A percentile compares a stretch with the other conserved stretches of the same genome.
phyloP scores from a whole-genome alignment of 1,140 invertebrate species.

The Oedothorax gibbosus region DNA sequence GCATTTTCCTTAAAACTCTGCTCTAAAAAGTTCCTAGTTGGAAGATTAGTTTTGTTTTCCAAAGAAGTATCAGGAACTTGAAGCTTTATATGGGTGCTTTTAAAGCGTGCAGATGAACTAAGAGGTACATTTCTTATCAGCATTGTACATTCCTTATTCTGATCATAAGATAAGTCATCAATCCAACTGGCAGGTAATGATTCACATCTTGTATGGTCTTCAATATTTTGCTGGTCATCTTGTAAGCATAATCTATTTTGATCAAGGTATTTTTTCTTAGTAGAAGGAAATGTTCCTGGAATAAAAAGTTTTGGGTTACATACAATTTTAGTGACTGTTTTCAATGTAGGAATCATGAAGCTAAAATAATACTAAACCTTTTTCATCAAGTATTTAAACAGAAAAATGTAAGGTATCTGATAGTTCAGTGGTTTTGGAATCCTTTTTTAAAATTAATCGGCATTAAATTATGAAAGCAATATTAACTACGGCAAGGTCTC shows the following conservation, averaged over 20 bases:
- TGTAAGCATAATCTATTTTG: background rate
- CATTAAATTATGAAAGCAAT: no score
- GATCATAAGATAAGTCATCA: conserved; percentile 5
- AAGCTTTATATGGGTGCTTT: conserved; percentile 2
- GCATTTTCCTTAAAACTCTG: background rate
- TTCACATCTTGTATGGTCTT: background rate
- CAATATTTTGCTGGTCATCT: background rate
- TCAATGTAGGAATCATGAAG: background rate
- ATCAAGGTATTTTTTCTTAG: conserved; percentile 17
- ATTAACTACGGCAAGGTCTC: no score
- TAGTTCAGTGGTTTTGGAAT: no score
- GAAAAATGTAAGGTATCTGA: no score
- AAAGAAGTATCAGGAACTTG: background rate
- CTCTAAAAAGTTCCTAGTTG: background rate
- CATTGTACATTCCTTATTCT: conserved; percentile 2
- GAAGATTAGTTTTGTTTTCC: background rate
- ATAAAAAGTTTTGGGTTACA: background rate
- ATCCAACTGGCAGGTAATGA: conserved; percentile 30
- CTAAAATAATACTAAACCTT: no score
- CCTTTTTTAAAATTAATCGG: no score
- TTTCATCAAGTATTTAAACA: no score
- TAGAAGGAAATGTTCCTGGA: conserved; percentile 31
- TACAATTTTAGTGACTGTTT: background rate
- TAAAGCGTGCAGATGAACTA: background rate
- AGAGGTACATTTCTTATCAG: background rate